phyloP scores from a whole-genome alignment of 2,888 invertebrate species.

The Cotesia congregata region DNA sequence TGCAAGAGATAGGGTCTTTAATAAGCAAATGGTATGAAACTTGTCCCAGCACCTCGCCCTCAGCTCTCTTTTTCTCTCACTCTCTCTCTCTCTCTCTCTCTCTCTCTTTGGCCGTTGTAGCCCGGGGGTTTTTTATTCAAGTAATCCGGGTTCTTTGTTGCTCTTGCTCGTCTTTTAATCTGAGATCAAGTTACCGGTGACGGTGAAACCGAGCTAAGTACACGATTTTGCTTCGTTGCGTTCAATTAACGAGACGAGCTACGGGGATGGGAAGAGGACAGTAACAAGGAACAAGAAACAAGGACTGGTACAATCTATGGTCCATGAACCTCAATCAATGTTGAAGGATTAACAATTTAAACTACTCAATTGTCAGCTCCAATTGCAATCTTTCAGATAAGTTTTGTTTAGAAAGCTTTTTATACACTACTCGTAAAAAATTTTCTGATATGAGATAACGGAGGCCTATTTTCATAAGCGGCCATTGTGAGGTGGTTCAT shows the following conservation, averaged over 20 bases:
- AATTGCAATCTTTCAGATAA: no score
- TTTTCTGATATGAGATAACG: no score
- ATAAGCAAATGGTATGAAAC: constrained; percentile 11
- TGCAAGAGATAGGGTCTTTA: not conserved
- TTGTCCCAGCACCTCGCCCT: not conserved
- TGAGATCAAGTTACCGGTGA: constrained; percentile 37
- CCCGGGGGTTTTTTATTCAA: constrained; percentile 14
- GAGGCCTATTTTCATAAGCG: no score
- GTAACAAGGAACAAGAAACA: not conserved
- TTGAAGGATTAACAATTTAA: no score
- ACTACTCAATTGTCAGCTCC: no score
- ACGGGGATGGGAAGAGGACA: constrained; percentile 12
- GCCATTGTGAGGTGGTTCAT: no score
- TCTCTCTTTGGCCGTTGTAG: not conserved
- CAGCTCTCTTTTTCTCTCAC: no score
- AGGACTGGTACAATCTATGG: not conserved
- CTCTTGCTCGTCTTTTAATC: constrained; percentile 35
- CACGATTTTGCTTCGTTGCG: constrained; percentile 38
- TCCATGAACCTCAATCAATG: no score
- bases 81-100: not conserved
- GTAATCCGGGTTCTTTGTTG: constrained; percentile 19
- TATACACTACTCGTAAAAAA: no score
- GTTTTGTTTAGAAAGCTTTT: no score
- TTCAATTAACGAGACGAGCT: constrained; percentile 41
- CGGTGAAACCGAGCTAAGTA: constrained; percentile 29